Evolutionary conservation across 53 echinoderm and acorn worm genomes (phyloP).

Genomic region (Echinometra lucunter): DNA sequence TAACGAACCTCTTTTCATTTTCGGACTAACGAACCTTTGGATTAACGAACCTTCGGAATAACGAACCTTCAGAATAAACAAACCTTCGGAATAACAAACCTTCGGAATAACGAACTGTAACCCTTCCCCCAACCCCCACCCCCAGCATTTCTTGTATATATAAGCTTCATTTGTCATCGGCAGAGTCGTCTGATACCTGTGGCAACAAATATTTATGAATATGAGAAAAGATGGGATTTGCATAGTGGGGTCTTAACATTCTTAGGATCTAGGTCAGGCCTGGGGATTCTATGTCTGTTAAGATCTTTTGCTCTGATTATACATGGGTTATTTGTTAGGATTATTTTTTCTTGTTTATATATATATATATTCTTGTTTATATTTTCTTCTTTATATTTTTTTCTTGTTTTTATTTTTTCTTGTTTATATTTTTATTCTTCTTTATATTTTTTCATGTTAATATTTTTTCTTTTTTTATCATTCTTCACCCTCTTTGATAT

Average conservation of each 20-base stretch:
- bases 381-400: too few relatives aligned
- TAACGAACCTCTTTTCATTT: too few relatives aligned
- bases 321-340: not conserved
- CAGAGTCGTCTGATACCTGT: not conserved
- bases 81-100: too few relatives aligned
- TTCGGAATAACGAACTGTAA: too few relatives aligned
- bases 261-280: not conserved
- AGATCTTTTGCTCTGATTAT: not conserved
- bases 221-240: not conserved
- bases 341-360: too few relatives aligned
- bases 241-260: not conserved
- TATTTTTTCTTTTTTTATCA: too few relatives aligned
- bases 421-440: not conserved
- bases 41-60: too few relatives aligned
- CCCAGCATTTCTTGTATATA: not conserved
- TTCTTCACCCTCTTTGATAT: too few relatives aligned
- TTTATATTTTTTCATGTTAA: too few relatives aligned
- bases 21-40: too few relatives aligned
- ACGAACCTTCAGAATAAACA: too few relatives aligned
- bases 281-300: not conserved
- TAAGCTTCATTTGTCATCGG: not conserved
- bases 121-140: not conserved
- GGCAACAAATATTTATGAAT: not conserved
- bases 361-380: not conserved
- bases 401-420: not conserved